phyloP scores from a whole-genome alignment of 1,140 invertebrate species.

The Teleogryllus occipitalis region DNA sequence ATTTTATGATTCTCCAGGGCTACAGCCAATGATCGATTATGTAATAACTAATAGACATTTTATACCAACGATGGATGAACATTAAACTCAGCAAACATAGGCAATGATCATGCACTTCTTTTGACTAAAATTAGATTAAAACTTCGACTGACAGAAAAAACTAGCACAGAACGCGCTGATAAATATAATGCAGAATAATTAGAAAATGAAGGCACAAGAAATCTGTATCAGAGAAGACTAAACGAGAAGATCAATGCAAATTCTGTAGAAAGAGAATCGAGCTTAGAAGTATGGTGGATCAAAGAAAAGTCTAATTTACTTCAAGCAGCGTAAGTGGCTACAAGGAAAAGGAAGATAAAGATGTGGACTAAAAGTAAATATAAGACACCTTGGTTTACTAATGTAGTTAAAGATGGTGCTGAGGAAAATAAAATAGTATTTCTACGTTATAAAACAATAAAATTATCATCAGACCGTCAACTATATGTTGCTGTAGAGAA shows the following conservation, averaged over 20 bases:
- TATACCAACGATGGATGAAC: not conserved
- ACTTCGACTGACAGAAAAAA: not conserved
- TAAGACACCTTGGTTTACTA: not conserved
- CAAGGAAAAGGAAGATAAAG: not conserved
- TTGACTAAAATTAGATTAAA: not conserved
- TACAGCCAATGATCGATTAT: not conserved
- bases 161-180: not conserved
- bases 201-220: not conserved
- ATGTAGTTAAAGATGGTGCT: not conserved
- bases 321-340: not conserved
- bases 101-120: not conserved
- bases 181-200: not conserved
- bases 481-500: not conserved
- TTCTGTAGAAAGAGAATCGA: not conserved
- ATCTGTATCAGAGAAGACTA: not conserved
- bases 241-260: not conserved
- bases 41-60: not conserved
- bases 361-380: not conserved
- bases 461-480: not conserved
- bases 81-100: not conserved
- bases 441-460: not conserved
- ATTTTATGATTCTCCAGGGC: not conserved
- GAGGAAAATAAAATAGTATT: not conserved
- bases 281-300: not conserved
- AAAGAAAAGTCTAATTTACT: not conserved